Base-by-base conservation (phyloP, 2,113 vertebrate genomes). In the Rhea pennata region DNA sequence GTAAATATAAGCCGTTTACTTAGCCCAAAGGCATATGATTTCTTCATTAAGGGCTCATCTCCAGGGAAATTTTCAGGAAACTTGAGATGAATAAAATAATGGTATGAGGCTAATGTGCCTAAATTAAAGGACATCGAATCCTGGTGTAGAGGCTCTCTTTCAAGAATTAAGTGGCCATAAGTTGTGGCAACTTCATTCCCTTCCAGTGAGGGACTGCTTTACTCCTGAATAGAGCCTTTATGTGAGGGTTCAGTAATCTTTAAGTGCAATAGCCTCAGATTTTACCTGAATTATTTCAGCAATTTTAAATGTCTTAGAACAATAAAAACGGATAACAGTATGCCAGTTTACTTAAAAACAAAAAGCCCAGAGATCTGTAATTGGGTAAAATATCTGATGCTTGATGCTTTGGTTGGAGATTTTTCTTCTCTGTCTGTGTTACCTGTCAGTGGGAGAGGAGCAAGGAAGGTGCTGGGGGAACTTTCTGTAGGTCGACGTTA, bases 11-110 rank as follows among this genome's bases (percentile, higher is more conserved):
- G 44, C 58, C 88, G 65, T 93, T 92, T 93, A 36, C 72, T 65
- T 65, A 58, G 93, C 90, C 80, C 48, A 3, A 14, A 70, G 89
- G 76, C 91, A 88, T 93, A 96, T 96, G 92, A 95, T 94, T 96
- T 96, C 93, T 96, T 96, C 86, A 81, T 93, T 90, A 96, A 95
- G 81, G 74, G 71, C 84, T 77, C 69, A 90, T 84, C 90, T 96
- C 93, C 85, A 84, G 87, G 91, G 87, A 62, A 89, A 61, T 91
- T 78, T 83, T 42, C 78, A 92, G 93, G 85, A 44, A 90, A 92
- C 90, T 39, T 72, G 90, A 92, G 95, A 90, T 88, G 67, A 50
- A 33, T 48, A 4, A 93, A 46, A 0, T 26, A 19, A 27, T 61
- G 87, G 56, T 53, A 21, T 69, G 72, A 96, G 33, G 59, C 46